Conservation (phyloP, 2,797 vertebrate genomes). For the Syngnathus rostellatus region DNA sequence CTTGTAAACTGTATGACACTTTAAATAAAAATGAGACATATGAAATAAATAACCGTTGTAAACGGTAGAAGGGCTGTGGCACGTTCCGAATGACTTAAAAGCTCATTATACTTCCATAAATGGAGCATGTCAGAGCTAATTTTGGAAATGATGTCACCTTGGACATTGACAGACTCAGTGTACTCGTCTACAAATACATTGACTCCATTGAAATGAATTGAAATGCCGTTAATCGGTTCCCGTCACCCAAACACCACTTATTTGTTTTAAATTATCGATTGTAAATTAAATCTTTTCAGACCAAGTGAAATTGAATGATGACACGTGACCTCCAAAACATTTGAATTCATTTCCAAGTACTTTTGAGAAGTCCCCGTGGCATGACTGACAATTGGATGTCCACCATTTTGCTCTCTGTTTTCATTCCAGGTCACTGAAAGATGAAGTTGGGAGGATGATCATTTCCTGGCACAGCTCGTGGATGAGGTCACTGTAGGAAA, state of each 20-base stretch:
- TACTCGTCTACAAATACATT: background rate
- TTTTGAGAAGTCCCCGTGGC: background rate
- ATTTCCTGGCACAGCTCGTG: slow-evolving; percentile 23
- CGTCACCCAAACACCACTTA: no score
- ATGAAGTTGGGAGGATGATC: slow-evolving; percentile 14
- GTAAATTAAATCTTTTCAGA: no score
- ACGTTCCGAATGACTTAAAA: background rate
- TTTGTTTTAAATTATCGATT: no score
- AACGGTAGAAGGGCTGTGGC: slow-evolving; percentile 6
- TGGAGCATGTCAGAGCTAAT: background rate
- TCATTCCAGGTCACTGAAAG: slow-evolving; percentile 6
- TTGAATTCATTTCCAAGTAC: background rate
- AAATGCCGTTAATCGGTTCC: background rate
- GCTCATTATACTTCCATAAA: background rate
- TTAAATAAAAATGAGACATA: slow-evolving; percentile 14
- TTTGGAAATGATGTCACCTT: background rate
- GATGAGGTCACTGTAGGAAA: slow-evolving; percentile 34
- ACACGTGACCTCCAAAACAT: no score
- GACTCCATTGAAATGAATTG: no score
- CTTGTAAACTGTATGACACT: slow-evolving; percentile 17
- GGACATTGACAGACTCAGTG: background rate
- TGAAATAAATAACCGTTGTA: slow-evolving; percentile 14
- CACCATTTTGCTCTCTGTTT: slow-evolving; percentile 29
- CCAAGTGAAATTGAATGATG: no score
- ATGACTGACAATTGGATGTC: slow-evolving; percentile 15